A percentile compares a stretch with the other conserved stretches of the same genome.
Conservation (phyloP, 30 jellyfish, hydroid and myxozoan genomes). For the Turritopsis dohrnii region DNA sequence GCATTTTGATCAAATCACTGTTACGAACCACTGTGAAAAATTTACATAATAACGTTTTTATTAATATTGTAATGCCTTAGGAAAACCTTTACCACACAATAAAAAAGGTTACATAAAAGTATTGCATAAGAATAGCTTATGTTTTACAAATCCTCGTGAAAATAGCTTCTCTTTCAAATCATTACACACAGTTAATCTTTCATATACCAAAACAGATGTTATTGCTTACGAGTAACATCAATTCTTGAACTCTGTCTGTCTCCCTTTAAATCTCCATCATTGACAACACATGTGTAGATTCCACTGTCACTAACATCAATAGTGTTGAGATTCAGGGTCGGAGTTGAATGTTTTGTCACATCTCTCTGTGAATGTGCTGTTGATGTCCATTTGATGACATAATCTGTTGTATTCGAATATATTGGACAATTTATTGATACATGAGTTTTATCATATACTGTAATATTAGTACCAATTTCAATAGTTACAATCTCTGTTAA, state of each 20-base stretch:
- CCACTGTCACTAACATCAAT: background rate
- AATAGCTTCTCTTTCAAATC: background rate
- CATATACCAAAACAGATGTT: background rate
- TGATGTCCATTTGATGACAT: conserved; percentile 47
- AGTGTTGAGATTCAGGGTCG: background rate
- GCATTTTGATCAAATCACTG: no score
- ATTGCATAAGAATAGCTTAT: no score
- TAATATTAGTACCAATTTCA: conserved; percentile 68
- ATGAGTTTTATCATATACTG: conserved; percentile 52
- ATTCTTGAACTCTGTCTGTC: conserved; percentile 46
- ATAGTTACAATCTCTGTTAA: conserved; percentile 38
- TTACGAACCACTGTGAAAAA: no score
- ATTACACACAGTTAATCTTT: background rate
- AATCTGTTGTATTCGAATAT: conserved; percentile 37
- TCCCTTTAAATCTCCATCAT: conserved; percentile 18
- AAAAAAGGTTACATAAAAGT: no score
- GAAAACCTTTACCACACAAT: no score
- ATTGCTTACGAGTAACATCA: conserved; percentile 35
- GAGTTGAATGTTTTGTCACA: background rate
- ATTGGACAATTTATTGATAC: conserved; percentile 57
- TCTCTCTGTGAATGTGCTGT: background rate
- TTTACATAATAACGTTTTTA: no score
- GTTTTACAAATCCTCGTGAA: no score
- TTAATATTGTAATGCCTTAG: no score
- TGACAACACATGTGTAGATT: conserved; percentile 7